phyloP scores from a whole-genome alignment of 2,113 vertebrate species.

The Andinoacara biseriatus region DNA sequence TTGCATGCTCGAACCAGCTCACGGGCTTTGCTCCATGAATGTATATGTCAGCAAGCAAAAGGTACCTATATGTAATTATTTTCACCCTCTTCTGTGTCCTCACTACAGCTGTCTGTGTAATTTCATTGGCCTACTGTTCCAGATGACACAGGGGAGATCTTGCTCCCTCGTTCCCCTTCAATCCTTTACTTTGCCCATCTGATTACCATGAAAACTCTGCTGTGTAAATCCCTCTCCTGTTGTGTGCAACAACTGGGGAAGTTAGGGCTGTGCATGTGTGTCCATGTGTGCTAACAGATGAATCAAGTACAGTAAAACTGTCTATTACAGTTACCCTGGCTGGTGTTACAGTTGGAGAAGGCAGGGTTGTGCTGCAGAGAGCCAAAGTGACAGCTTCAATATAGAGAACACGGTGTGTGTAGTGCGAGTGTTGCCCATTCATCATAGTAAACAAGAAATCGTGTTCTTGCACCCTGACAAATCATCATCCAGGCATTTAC shows the following conservation, averaged over 20 bases:
- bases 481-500: slow-evolving; percentile 73
- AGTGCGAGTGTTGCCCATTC: slow-evolving; percentile 75
- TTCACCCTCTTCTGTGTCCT: slow-evolving; percentile 66
- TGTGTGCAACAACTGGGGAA: slow-evolving; percentile 40
- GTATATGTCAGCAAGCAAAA: slow-evolving; percentile 47
- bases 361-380: slow-evolving; percentile 55
- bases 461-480: slow-evolving; percentile 73
- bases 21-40: not conserved
- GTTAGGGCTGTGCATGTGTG: slow-evolving; percentile 27
- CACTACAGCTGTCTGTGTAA: slow-evolving; percentile 73
- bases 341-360: slow-evolving; percentile 60
- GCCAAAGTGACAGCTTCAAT: slow-evolving; percentile 74
- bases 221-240: slow-evolving; percentile 63
- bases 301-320: slow-evolving; percentile 40
- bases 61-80: slow-evolving; percentile 65
- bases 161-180: slow-evolving; percentile 47
- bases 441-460: slow-evolving; percentile 79
- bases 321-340: slow-evolving; percentile 49
- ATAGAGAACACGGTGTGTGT: slow-evolving; percentile 62
- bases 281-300: slow-evolving; percentile 27
- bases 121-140: slow-evolving; percentile 78
- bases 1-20: not conserved
- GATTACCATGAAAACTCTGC: slow-evolving; percentile 72
- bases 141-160: slow-evolving; percentile 78
- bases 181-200: slow-evolving; percentile 56